Evolutionary conservation across 1,140 invertebrate species (phyloP), one percentile per base, ranked within the genome.

Genomic region (Bombus superbus): DNA sequence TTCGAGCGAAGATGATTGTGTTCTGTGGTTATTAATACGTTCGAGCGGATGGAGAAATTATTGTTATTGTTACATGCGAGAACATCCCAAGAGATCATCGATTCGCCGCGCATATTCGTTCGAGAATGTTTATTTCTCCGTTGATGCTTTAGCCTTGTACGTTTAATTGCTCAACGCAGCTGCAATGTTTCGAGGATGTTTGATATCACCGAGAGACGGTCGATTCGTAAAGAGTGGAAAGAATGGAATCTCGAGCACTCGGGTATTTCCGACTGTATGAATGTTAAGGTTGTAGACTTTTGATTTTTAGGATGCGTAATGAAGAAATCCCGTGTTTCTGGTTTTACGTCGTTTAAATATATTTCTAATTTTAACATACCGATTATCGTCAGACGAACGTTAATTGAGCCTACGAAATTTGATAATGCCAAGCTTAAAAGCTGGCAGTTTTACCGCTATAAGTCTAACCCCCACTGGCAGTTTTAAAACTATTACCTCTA

Each of bases 11-110:
- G 64, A 64, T 8, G 13, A 77, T n/a, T 2, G 9, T 9, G 11
- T 44, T 44, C 57, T 13, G 53, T 32, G 77, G 77, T 68, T 69
- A 80, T 80, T 80, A 53, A 80, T 69, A 69, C 35, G 35, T 64
- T 47, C 3, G 25, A 38, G 22, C 13, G 25, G 42, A 1, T n/a
- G 77, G 15, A 28, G 47, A 53, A 53, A 22, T 18, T 15, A n/a
- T 15, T 0, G 62, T 15, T n/a, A 35, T 79, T 10, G 42, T 44
- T 66, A 44, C 13, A 22, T 3, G 15, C 28, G 28, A 18, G 22
- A 42, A 53, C 22, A 10, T 75, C 32, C 6, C 44, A 25, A 18
- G 4, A 6, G 32, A 28, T 68, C 47, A 53, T 79, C 47, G 64
- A 79, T 79, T 79, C 64, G 38, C 35, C 25, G 38, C 28, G 28